These are phyloP conservation scores for Desmophyllum pertusum DNA, from an alignment of 92 coral and sea anemone species.

Conservation along the genomic window DNA sequence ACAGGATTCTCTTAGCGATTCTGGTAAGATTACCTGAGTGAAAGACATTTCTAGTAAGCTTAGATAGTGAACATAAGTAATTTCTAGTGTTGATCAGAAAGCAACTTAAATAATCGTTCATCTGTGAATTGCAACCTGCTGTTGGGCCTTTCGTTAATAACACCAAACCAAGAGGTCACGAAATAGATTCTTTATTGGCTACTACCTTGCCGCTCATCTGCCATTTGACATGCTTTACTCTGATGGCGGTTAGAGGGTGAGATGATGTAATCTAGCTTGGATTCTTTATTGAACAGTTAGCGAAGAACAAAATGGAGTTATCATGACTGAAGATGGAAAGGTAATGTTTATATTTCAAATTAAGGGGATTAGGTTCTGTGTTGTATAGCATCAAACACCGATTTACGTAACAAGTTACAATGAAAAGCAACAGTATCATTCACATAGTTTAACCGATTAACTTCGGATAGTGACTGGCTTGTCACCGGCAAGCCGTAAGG, in stretches of 20 bases:
- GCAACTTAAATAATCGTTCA: slow-evolving; percentile 14
- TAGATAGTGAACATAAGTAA: not conserved
- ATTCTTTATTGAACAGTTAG: not conserved
- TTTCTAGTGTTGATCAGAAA: not conserved
- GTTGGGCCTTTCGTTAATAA: not conserved
- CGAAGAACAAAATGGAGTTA: slow-evolving; percentile 4
- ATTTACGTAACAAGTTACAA: not conserved
- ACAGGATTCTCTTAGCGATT: not conserved
- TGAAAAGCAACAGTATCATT: not conserved
- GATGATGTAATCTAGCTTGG: slow-evolving; percentile 39
- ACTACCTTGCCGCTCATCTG: not conserved
- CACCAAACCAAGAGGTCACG: slow-evolving; percentile 36
- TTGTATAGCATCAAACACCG: not conserved
- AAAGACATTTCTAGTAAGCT: not conserved
- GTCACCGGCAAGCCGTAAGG: not conserved
- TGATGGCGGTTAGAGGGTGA: not conserved
- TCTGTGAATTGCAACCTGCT: slow-evolving; percentile 44
- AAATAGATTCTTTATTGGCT: slow-evolving; percentile 32
- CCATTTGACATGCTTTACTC: not conserved
- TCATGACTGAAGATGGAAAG: not conserved
- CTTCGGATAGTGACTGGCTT: not conserved
- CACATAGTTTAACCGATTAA: not conserved
- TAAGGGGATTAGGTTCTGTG: too few species aligned
- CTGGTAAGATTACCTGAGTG: not conserved
- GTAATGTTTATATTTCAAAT: slow-evolving; percentile 8